Evolutionary conservation across 2,888 invertebrate genomes (phyloP).

Genomic region (Lasiommata megera): DNA sequence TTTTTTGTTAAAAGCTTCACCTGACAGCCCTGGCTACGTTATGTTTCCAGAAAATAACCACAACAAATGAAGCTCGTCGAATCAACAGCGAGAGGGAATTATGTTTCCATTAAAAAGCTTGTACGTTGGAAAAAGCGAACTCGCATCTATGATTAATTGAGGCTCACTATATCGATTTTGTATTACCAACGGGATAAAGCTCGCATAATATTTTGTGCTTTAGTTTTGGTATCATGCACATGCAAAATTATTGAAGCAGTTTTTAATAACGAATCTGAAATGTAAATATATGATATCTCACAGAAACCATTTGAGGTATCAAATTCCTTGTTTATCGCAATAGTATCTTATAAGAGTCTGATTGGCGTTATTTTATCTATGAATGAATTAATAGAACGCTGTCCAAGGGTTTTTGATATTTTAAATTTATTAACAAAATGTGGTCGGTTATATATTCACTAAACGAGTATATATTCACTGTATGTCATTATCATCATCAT

Average conservation of each 20-base stretch:
- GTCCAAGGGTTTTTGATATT: too few species aligned
- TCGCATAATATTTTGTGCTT: slow-evolving; percentile 30
- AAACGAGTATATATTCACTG: too few species aligned
- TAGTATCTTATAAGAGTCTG: too few species aligned
- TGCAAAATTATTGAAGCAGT: background rate
- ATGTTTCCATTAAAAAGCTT: slow-evolving; percentile 36
- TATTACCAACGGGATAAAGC: slow-evolving; percentile 42
- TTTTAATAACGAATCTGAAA: too few species aligned
- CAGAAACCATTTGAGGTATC: too few species aligned
- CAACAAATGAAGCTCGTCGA: slow-evolving; percentile 29
- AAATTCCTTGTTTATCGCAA: too few species aligned
- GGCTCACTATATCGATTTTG: slow-evolving; percentile 60
- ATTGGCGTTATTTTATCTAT: too few species aligned
- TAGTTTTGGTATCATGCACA: background rate
- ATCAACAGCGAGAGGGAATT: slow-evolving; percentile 36
- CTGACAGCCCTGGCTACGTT: background rate
- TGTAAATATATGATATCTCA: too few species aligned
- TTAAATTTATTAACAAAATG: too few species aligned
- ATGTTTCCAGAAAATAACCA: slow-evolving; percentile 21
- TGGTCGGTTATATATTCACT: too few species aligned
- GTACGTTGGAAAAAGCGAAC: slow-evolving; percentile 37
- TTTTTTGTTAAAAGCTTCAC: background rate
- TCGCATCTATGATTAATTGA: slow-evolving; percentile 51
- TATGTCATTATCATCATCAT: too few species aligned
- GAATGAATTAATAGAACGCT: too few species aligned